phyloP scores from a whole-genome alignment of 2,113 vertebrate species.

The Dolichotis patagonum region DNA sequence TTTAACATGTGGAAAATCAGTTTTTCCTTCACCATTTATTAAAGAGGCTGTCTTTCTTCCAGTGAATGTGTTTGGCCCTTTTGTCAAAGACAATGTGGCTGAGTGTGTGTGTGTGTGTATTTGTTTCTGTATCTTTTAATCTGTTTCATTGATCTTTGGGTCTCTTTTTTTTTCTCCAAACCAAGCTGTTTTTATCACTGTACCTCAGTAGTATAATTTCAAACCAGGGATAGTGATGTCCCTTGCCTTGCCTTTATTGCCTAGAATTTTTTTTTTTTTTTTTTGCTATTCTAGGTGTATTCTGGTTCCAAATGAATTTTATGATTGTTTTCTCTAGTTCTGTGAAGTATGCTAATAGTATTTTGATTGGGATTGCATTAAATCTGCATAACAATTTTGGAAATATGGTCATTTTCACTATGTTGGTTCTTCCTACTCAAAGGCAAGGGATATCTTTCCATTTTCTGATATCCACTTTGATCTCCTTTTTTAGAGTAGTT shows the following conservation, averaged over 20 bases:
- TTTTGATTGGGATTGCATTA: background rate
- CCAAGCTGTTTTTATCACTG: background rate
- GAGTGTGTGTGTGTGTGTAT: background rate
- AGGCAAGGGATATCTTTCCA: background rate
- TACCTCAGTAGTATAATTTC: background rate
- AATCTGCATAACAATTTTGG: background rate
- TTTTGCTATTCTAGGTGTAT: background rate
- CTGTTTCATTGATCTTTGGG: background rate
- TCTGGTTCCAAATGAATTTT: background rate
- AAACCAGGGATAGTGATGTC: background rate
- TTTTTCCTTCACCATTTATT: background rate
- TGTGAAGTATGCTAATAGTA: background rate
- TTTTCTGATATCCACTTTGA: background rate
- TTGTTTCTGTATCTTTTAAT: background rate
- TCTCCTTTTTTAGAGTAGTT: background rate
- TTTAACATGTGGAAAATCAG: background rate
- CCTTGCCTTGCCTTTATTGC: background rate
- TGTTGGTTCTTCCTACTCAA: background rate
- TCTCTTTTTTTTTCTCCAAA: background rate
- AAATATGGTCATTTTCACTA: background rate
- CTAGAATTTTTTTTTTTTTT: background rate
- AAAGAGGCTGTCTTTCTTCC: background rate
- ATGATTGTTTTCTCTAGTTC: background rate
- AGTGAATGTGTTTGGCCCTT: background rate
- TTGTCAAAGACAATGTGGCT: background rate